A percentile compares a stretch with the other conserved stretches of the same genome.
Conservation (phyloP, 2,888 invertebrate genomes). For the Automeris io region DNA sequence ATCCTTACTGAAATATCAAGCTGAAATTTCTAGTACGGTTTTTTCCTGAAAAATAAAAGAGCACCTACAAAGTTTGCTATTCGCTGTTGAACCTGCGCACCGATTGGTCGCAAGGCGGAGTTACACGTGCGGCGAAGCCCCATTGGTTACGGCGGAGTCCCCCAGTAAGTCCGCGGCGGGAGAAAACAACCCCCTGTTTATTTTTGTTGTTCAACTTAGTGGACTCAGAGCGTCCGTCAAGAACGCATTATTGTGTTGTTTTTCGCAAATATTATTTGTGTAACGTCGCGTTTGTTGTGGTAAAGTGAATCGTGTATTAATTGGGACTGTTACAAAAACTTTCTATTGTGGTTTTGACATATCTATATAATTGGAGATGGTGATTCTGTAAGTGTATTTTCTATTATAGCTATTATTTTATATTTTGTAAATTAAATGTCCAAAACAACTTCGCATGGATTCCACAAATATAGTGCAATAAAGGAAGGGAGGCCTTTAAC, state of each 20-base stretch:
- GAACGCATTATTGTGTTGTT: constrained; percentile 34
- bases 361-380: constrained; percentile 62
- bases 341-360: constrained; percentile 41
- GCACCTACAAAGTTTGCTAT: constrained; percentile 33
- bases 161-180: constrained; percentile 46
- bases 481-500: no score
- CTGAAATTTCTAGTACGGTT: constrained; percentile 44
- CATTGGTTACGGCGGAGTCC: constrained; percentile 39
- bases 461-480: no score
- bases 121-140: constrained; percentile 16
- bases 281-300: constrained; percentile 12
- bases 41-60: constrained; percentile 54
- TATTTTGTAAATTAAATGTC: no score
- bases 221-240: constrained; percentile 56
- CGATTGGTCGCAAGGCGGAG: constrained; percentile 60
- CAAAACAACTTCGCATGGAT: no score
- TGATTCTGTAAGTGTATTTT: constrained; percentile 72
- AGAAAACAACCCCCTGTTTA: constrained; percentile 69
- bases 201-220: constrained; percentile 71
- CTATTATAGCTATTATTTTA: no score
- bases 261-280: constrained; percentile 1
- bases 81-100: constrained; percentile 30
- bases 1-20: no score
- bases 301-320: constrained; percentile 34
- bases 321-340: constrained; percentile 19